A percentile compares a stretch with the other conserved stretches of the same genome.
Conservation (phyloP, 2,113 vertebrate species). For the Grantiella picta region DNA sequence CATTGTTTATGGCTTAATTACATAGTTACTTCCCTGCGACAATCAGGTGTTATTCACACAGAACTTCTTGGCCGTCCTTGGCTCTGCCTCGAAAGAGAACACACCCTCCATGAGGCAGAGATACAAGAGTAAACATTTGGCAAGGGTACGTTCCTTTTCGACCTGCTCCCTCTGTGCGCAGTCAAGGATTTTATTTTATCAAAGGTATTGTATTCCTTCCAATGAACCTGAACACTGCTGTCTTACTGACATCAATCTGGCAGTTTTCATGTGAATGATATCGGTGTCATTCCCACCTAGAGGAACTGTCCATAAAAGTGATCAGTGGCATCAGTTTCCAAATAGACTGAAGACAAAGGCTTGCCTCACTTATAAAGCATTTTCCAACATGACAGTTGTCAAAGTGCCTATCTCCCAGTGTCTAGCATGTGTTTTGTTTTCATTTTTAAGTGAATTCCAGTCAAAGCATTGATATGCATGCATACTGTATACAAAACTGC, state of each 20-base stretch:
- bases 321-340: not conserved
- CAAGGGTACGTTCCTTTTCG: not conserved
- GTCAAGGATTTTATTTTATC: constrained; percentile 13
- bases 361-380: constrained; percentile 5
- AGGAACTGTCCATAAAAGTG: constrained; percentile 10
- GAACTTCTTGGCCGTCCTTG: constrained; percentile 66
- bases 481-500: not conserved
- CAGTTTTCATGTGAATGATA: not conserved
- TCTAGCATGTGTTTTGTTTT: not conserved
- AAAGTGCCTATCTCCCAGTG: not conserved
- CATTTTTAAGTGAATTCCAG: not conserved
- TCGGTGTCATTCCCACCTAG: constrained; percentile 1
- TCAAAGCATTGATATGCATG: not conserved
- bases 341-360: not conserved
- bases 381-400: not conserved
- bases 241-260: constrained; percentile 38
- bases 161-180: not conserved
- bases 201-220: constrained; percentile 1
- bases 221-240: constrained; percentile 7
- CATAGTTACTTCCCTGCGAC: constrained; percentile 55
- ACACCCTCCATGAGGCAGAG: constrained; percentile 41
- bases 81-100: constrained; percentile 66
- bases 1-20: constrained; percentile 71
- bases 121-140: constrained; percentile 71
- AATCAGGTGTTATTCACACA: constrained; percentile 70